These are phyloP conservation scores for Pteronotus mesoamericanus DNA, from an alignment of 2,797 vertebrate genomes.

Conservation along the genomic window DNA sequence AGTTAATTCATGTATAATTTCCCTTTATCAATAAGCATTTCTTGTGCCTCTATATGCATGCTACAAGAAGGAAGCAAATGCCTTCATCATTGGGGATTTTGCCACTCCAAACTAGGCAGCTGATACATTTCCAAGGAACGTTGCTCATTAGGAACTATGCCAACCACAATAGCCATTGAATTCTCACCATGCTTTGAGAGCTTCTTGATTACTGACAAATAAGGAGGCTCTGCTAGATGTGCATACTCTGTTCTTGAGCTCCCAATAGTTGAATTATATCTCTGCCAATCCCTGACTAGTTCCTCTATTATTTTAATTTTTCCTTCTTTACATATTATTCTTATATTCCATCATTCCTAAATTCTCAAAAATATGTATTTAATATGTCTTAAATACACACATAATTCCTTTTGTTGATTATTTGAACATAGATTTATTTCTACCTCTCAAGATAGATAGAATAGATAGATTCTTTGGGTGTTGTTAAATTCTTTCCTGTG, in stretches of 20 bases:
- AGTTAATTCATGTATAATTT: not conserved
- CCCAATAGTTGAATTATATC: not conserved
- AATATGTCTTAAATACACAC: not conserved
- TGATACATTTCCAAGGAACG: not conserved
- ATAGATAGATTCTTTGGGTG: not conserved
- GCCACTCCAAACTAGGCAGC: not conserved
- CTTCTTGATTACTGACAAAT: not conserved
- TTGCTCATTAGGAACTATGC: not conserved
- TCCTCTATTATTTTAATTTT: not conserved
- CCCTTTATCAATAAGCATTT: not conserved
- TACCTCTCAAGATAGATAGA: not conserved
- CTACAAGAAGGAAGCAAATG: not conserved
- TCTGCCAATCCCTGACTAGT: not conserved
- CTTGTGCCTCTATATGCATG: too few relatives aligned
- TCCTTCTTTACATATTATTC: not conserved
- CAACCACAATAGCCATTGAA: not conserved
- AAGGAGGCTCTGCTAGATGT: too few relatives aligned
- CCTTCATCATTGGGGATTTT: not conserved
- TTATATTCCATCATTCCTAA: not conserved
- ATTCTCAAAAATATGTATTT: not conserved
- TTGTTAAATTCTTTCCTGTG: not conserved
- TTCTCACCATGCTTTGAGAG: not conserved
- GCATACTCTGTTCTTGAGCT: not conserved
- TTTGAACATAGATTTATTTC: not conserved
- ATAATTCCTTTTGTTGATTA: not conserved